phyloP scores from a whole-genome alignment of 2,113 vertebrate genomes.

The Eidolon helvum region DNA sequence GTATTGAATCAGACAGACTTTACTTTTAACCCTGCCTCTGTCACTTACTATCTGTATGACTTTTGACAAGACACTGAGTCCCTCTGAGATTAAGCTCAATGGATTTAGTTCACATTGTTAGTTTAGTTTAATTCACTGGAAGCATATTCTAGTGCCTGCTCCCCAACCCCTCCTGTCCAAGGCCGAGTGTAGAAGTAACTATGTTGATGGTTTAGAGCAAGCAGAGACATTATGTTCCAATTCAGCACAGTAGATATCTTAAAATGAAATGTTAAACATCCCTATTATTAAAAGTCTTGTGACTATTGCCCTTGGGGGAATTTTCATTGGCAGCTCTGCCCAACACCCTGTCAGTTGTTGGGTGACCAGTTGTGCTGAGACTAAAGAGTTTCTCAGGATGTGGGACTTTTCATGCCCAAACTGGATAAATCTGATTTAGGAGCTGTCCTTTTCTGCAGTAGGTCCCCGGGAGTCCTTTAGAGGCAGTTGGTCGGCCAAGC shows the following conservation, averaged over 20 bases:
- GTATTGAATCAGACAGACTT: background rate
- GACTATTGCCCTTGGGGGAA: background rate
- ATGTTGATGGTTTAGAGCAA: background rate
- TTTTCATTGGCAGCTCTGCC: background rate
- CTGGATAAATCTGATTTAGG: background rate
- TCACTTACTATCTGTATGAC: background rate
- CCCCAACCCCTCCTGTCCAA: fast-evolving
- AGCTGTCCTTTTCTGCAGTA: background rate
- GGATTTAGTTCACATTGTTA: background rate
- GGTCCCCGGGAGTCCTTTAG: background rate
- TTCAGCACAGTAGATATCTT: background rate
- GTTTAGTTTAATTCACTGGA: background rate
- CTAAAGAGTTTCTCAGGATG: background rate
- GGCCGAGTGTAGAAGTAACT: background rate
- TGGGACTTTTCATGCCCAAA: background rate
- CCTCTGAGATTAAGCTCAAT: background rate
- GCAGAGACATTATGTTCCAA: background rate
- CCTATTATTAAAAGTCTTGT: background rate
- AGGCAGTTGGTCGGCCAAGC: background rate
- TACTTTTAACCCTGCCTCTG: background rate
- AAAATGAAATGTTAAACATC: background rate
- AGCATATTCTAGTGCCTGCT: background rate
- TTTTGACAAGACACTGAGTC: background rate
- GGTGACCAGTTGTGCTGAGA: background rate
- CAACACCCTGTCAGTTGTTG: no score